Conservation (phyloP, 1,140 invertebrate species). For the Sogatella furcifera region DNA sequence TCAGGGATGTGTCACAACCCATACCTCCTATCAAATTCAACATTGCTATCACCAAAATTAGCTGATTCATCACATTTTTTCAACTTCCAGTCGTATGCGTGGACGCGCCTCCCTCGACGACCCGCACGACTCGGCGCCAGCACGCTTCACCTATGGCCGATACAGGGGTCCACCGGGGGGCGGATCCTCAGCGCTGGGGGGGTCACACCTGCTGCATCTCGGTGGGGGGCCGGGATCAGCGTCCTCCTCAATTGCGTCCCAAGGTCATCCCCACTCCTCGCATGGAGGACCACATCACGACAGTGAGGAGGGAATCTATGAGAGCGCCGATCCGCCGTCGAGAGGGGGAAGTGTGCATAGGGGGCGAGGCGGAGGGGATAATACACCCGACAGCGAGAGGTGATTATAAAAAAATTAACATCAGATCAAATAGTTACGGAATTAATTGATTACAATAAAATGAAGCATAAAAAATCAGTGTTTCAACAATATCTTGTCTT, state of each 20-base stretch:
- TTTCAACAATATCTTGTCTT: too few relatives aligned
- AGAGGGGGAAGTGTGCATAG: slow-evolving; percentile 42
- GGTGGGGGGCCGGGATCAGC: slow-evolving; percentile 31
- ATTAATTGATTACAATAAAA: not conserved
- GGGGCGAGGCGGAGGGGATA: too few relatives aligned
- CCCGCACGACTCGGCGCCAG: slow-evolving; percentile 8
- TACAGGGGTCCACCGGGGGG: slow-evolving; percentile 46
- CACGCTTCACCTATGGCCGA: slow-evolving; percentile 65
- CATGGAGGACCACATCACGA: too few relatives aligned
- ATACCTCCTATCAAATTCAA: too few relatives aligned
- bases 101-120: slow-evolving; percentile 40
- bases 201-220: not conserved
- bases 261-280: too few relatives aligned
- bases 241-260: slow-evolving; percentile 10
- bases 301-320: slow-evolving; percentile 67
- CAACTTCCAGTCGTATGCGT: slow-evolving; percentile 25
- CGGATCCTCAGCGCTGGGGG: too few relatives aligned
- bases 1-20: too few relatives aligned
- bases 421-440: not conserved
- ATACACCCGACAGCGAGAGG: slow-evolving; percentile 78
- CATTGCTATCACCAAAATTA: too few relatives aligned
- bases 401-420: slow-evolving; percentile 31
- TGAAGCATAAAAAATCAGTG: not conserved
- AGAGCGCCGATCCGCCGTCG: slow-evolving; percentile 65
- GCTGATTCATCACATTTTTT: too few relatives aligned